Evolutionary conservation across 2,797 vertebrate genomes (phyloP).

Genomic region (Coreius guichenoti): DNA sequence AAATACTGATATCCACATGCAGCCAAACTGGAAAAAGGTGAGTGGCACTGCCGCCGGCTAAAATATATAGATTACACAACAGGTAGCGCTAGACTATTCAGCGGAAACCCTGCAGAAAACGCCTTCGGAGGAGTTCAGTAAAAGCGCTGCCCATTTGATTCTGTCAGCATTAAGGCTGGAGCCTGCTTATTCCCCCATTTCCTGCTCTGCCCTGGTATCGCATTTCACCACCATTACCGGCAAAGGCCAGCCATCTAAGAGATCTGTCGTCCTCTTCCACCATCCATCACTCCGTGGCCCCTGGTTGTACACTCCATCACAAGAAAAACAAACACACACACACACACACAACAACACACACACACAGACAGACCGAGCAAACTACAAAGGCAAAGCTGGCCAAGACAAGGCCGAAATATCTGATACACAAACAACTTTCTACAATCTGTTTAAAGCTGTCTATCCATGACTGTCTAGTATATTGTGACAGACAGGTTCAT

Average conservation of each 20-base stretch:
- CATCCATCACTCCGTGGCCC: slow-evolving; percentile 71
- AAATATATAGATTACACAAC: slow-evolving; percentile 40
- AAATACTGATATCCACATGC: slow-evolving; percentile 24
- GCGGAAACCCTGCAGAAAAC: slow-evolving; percentile 27
- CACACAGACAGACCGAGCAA: not conserved
- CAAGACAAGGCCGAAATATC: slow-evolving; percentile 7
- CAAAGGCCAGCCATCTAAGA: slow-evolving; percentile 69
- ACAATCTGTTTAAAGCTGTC: slow-evolving; percentile 38
- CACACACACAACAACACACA: slow-evolving; percentile 9
- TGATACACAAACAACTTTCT: slow-evolving; percentile 8
- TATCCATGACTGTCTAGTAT: slow-evolving; percentile 57
- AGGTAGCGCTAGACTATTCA: slow-evolving; percentile 20
- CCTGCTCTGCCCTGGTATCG: slow-evolving; percentile 70
- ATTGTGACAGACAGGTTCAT: slow-evolving; percentile 57
- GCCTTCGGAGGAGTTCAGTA: slow-evolving; percentile 45
- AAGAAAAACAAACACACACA: slow-evolving; percentile 59
- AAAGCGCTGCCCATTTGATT: slow-evolving; percentile 55
- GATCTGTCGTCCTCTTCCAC: slow-evolving; percentile 56
- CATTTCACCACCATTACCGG: slow-evolving; percentile 79
- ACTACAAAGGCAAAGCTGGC: slow-evolving; percentile 40
- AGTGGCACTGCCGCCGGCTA: not conserved
- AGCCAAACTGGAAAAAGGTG: slow-evolving; percentile 26
- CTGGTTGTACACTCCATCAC: slow-evolving; percentile 61
- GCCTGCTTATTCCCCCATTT: slow-evolving; percentile 59
- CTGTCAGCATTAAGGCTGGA: slow-evolving; percentile 59